Conservation (phyloP, 2,888 invertebrate genomes). For the Teleogryllus oceanicus region DNA sequence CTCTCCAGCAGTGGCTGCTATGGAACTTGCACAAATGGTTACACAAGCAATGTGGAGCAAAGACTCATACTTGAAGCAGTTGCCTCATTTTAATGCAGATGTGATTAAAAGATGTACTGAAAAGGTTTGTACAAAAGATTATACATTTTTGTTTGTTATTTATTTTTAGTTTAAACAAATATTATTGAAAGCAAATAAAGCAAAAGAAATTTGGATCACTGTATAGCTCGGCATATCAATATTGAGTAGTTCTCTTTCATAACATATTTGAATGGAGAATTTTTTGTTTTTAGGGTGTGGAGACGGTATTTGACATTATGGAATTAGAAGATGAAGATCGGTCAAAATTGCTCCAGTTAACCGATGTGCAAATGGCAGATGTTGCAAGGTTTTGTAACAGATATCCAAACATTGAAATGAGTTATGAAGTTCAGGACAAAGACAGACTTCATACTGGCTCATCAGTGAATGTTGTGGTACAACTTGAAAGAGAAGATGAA, state of each 20-base stretch:
- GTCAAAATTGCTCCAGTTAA: conserved; percentile 71
- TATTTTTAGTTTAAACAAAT: background rate
- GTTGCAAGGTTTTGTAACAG: conserved; percentile 98
- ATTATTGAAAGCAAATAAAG: background rate
- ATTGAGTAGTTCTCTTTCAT: too few species aligned
- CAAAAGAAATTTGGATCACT: background rate
- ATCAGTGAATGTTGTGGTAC: conserved; percentile 84
- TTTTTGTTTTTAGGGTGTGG: conserved; percentile 58
- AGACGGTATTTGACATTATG: conserved; percentile 94
- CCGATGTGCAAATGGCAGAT: conserved; percentile 89
- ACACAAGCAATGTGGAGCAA: conserved; percentile 99
- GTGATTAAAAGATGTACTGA: conserved; percentile 88
- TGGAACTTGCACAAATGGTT: conserved; percentile 99
- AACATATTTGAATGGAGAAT: background rate
- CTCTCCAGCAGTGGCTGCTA: conserved; percentile 95
- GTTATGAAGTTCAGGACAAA: conserved; percentile 82
- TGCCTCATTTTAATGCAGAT: conserved; percentile 90
- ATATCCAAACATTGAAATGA: conserved; percentile 96
- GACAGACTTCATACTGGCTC: conserved; percentile 75
- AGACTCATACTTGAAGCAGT: conserved; percentile 93
- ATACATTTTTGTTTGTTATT: background rate
- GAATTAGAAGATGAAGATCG: conserved; percentile 90
- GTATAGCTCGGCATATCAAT: too few species aligned
- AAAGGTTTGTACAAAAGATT: conserved; percentile 56
- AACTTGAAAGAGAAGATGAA: conserved; percentile 95